Evolutionary conservation across 2,888 invertebrate species (phyloP).

Genomic region (Agonopterix arenella): DNA sequence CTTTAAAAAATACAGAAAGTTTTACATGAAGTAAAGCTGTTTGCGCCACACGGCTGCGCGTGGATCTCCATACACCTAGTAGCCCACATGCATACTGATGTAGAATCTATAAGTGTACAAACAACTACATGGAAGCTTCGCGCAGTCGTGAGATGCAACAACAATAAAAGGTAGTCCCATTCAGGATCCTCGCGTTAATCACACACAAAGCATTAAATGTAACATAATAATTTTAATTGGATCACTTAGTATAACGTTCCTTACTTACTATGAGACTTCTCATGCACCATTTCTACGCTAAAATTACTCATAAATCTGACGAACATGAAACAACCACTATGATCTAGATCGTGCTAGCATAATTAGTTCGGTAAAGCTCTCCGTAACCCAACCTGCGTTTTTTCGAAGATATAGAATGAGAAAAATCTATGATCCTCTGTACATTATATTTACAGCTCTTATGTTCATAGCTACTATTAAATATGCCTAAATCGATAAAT

Average conservation of each 20-base stretch:
- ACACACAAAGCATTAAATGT: neutral
- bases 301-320: slow-evolving; percentile 11
- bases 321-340: slow-evolving; percentile 22
- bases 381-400: slow-evolving; percentile 36
- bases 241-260: slow-evolving; percentile 12
- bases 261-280: slow-evolving; percentile 41
- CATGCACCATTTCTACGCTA: slow-evolving; percentile 43
- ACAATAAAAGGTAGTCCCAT: no score
- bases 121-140: no score
- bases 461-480: slow-evolving; percentile 36
- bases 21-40: no score
- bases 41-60: no score
- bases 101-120: no score
- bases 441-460: slow-evolving; percentile 25
- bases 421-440: slow-evolving; percentile 30
- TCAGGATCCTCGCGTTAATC: no score
- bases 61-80: no score
- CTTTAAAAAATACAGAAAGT: no score
- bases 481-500: neutral
- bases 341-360: slow-evolving; percentile 15
- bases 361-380: slow-evolving; percentile 45
- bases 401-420: slow-evolving; percentile 35
- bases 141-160: no score
- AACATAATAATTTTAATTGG: slow-evolving; percentile 12
- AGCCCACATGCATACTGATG: no score